Evolutionary conservation across 2,888 invertebrate species (phyloP).

Genomic region (Schizaphis graminum): DNA sequence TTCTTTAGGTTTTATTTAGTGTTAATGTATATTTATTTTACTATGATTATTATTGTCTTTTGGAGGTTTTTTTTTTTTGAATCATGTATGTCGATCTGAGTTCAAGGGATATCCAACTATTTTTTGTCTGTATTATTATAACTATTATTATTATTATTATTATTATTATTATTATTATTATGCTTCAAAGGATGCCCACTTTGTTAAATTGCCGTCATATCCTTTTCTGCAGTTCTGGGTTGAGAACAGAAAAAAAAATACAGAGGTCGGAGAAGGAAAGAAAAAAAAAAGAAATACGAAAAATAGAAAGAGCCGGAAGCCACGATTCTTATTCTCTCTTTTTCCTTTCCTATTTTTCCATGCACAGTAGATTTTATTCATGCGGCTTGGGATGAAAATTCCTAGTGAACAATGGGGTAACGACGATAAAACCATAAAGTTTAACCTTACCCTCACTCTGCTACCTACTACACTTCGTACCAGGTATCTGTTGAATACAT

Average conservation of each 20-base stretch:
- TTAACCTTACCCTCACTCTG: conserved; percentile 7
- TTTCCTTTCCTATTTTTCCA: conserved; percentile 49
- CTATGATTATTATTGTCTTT: conserved; percentile 12
- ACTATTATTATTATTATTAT: conserved; percentile 18
- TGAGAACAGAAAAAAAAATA: conserved; percentile 50
- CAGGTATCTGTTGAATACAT: conserved; percentile 63
- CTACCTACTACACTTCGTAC: conserved; percentile 19
- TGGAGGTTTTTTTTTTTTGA: background rate
- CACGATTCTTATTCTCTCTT: conserved; percentile 58
- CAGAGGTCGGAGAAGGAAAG: background rate
- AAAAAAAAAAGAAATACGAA: conserved; percentile 59
- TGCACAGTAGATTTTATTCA: conserved; percentile 58
- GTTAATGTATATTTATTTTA: background rate
- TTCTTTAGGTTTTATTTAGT: background rate
- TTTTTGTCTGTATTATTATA: conserved; percentile 15
- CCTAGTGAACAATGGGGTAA: conserved; percentile 53
- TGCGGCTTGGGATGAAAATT: conserved; percentile 58
- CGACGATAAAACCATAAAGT: conserved; percentile 56
- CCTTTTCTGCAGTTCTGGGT: conserved; percentile 29
- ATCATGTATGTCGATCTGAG: conserved; percentile 4
- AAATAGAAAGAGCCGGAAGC: conserved; percentile 63
- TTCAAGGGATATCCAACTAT: conserved; percentile 18
- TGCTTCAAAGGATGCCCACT: conserved; percentile 50
- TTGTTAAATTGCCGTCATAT: conserved; percentile 63
- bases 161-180: conserved; percentile 56